A percentile compares a stretch with the other conserved stretches of the same genome.
Conservation (phyloP, 2,888 invertebrate species). For the Eubasilissa splendida region DNA sequence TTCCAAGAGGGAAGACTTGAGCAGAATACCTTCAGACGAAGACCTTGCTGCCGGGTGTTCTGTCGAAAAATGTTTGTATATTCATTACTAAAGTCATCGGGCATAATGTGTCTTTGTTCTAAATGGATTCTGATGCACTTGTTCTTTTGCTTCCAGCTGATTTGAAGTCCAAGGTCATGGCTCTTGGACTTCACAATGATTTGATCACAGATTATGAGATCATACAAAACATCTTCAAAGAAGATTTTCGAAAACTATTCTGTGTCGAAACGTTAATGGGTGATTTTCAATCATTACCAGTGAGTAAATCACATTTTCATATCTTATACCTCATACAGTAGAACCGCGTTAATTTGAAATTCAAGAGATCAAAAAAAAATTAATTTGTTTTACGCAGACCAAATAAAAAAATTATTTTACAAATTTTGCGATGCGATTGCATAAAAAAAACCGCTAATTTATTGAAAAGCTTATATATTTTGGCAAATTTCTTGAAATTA, state of each 20-base stretch:
- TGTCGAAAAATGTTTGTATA: slow-evolving; percentile 47
- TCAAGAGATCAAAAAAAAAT: too few relatives aligned
- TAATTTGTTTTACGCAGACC: too few relatives aligned
- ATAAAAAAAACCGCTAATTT: too few relatives aligned
- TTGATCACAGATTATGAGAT: slow-evolving; percentile 51
- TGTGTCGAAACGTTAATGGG: slow-evolving; percentile 52
- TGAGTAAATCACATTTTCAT: slow-evolving; percentile 15
- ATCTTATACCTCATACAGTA: too few relatives aligned
- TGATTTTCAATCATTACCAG: slow-evolving; percentile 53
- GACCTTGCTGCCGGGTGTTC: slow-evolving; percentile 21
- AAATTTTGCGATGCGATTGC: too few relatives aligned
- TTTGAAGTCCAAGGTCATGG: slow-evolving; percentile 50
- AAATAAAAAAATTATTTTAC: too few relatives aligned
- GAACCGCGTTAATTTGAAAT: too few relatives aligned
- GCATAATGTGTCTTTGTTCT: too few relatives aligned
- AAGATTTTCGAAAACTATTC: slow-evolving; percentile 50
- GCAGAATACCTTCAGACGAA: slow-evolving; percentile 42
- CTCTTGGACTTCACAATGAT: slow-evolving; percentile 56
- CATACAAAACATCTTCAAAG: slow-evolving; percentile 48
- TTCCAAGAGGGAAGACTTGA: slow-evolving; percentile 46
- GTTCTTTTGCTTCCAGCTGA: slow-evolving; percentile 48
- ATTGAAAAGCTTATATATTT: too few relatives aligned
- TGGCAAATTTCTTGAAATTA: too few relatives aligned
- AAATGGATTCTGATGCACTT: too few relatives aligned
- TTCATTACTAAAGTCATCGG: neutral